Base-by-base conservation (phyloP, 2,113 vertebrate species). In the Mesocricetus auratus region DNA sequence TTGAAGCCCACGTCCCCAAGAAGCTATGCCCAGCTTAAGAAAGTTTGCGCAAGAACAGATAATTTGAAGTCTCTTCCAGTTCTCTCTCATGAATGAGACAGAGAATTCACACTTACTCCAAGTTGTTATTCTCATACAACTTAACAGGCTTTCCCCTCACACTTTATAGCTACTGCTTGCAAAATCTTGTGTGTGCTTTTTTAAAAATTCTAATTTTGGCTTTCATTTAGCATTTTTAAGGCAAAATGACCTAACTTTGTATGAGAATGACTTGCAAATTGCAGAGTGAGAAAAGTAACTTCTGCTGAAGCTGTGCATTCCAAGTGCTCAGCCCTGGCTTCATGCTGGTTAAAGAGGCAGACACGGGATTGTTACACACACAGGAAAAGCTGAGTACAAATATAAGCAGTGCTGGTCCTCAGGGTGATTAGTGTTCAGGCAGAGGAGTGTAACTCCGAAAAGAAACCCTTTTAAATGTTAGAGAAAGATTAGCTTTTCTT, bases 221-320 rank as follows among this genome's bases (percentile, higher is more conserved):
- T 93, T 92, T 45, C 29, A 87, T 73, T 94, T 95, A 90, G 50
- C 78, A 94, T 94, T 97, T 89, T 95, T 85, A 97, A 87, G 85
- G 94, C 78, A 90, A 96, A 97, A 95, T 92, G 74, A 96, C 64
- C 82, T 89, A 95, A 82, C 91, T 93, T 93, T 90, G 79, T 86
- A 95, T 21, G 42, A 96, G 81, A 92, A 74, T 83, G 91, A 96
- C 81, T 90, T 94, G 64, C 88, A 96, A 94, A 95, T 47, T 90
- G 83, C 88, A 88, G 26, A 89, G 90, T 89, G 71, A 79, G 64
- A 82, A 94, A 94, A 95, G 79, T 87, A 79, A 90, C 47, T 95
- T 94, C 50, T 93, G 94, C 56, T 88, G 79, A 94, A 91, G 45
- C 47, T 93, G 26, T 96, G 24, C 56, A 87, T 58, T 68, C 78